Conservation (phyloP, 2,888 invertebrate genomes). For the Podabrus alpinus region DNA sequence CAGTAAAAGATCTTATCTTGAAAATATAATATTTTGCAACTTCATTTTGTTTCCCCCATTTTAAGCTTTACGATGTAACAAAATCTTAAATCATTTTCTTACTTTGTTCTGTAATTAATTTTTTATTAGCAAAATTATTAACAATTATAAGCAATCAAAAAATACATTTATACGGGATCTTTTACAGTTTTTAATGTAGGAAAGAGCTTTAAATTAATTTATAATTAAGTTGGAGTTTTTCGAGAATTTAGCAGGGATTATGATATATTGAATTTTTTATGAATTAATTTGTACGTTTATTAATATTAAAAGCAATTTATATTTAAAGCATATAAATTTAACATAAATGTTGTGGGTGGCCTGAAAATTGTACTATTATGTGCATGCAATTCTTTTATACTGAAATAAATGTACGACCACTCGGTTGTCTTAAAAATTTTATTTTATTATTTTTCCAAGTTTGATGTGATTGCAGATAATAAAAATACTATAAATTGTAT, state of each 20-base stretch:
- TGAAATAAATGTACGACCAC: neutral
- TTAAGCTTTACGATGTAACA: slow-evolving; percentile 3
- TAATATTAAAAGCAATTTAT: neutral
- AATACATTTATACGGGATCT: neutral
- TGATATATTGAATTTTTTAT: neutral
- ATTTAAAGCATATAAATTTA: neutral
- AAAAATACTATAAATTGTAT: slow-evolving; percentile 17
- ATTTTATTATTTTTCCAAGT: slow-evolving; percentile 8
- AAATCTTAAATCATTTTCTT: slow-evolving; percentile 19
- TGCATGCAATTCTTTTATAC: neutral
- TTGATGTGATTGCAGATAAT: slow-evolving; percentile 15
- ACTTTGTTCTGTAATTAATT: neutral
- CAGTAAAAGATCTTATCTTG: slow-evolving; percentile 24
- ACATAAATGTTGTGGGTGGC: neutral
- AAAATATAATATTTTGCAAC: slow-evolving; percentile 26
- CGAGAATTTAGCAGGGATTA: neutral
- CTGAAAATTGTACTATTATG: neutral
- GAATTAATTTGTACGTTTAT: neutral
- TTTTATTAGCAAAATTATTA: neutral
- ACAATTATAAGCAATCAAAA: neutral
- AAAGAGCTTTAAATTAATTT: neutral
- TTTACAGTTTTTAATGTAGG: neutral
- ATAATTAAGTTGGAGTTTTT: neutral
- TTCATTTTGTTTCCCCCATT: slow-evolving; percentile 11
- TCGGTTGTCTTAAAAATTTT: neutral